Percentiles rank a stretch among this genome's conserved stretches.
Conservation (phyloP, 2,888 invertebrate genomes). For the Fissipunctia ypsillon region DNA sequence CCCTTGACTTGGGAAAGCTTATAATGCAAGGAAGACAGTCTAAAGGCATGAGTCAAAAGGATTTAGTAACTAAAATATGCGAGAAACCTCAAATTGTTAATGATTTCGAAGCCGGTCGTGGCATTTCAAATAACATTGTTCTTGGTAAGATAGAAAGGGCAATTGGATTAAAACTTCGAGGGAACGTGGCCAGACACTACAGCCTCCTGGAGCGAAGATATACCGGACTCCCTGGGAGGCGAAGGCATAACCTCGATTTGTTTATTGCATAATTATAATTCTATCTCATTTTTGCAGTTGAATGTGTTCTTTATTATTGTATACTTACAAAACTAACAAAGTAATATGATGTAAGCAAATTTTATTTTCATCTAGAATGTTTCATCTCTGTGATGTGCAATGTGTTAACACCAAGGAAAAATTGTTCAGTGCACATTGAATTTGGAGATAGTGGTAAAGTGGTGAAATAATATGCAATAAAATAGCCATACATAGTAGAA, state of each 20-base stretch:
- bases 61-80: slow-evolving; percentile 99
- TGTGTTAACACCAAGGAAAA: slow-evolving; percentile 82
- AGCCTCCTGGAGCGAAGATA: slow-evolving; percentile 95
- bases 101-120: slow-evolving; percentile 99
- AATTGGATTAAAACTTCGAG: slow-evolving; percentile 98
- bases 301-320: slow-evolving; percentile 74
- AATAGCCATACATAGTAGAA: no score
- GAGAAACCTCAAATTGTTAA: slow-evolving; percentile 99
- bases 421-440: slow-evolving; percentile 57
- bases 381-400: slow-evolving; percentile 73
- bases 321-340: slow-evolving; percentile 70
- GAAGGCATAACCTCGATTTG: slow-evolving; percentile 86
- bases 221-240: slow-evolving; percentile 93
- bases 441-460: slow-evolving; percentile 60
- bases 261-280: slow-evolving; percentile 86
- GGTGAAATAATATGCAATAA: slow-evolving; percentile 70
- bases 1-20: slow-evolving; percentile 96
- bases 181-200: slow-evolving; percentile 97
- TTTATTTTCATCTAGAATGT: slow-evolving; percentile 85
- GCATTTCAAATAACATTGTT: slow-evolving; percentile 99
- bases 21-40: slow-evolving; percentile 98
- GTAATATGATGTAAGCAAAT: slow-evolving; percentile 80
- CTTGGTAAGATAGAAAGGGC: slow-evolving; percentile 98
- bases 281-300: slow-evolving; percentile 83
- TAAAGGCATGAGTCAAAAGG: slow-evolving; percentile 99